These are phyloP conservation scores for Gadopsis bispinosus DNA, from an alignment of 2,797 vertebrate species.

Conservation along the genomic window DNA sequence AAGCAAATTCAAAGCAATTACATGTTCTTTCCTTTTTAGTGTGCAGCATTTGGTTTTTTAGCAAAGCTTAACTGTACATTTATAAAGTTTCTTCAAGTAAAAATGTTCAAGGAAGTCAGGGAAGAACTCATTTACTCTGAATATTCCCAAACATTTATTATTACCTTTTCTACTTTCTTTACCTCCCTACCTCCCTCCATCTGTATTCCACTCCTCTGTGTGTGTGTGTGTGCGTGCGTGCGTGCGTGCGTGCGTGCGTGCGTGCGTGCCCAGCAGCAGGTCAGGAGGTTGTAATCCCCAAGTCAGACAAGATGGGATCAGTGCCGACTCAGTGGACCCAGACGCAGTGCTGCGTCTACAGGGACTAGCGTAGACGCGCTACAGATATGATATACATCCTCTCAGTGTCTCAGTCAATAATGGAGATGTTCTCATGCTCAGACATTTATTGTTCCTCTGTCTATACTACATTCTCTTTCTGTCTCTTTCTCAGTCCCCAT, in stretches of 20 bases:
- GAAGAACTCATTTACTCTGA: background rate
- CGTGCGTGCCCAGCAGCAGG: slow-evolving; percentile 45
- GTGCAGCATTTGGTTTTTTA: background rate
- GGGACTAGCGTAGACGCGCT: slow-evolving; percentile 18
- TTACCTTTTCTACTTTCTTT: background rate
- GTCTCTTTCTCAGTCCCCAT: slow-evolving; percentile 43
- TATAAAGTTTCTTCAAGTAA: background rate
- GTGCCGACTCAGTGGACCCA: slow-evolving; percentile 62
- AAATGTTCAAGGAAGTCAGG: background rate
- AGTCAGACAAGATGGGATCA: slow-evolving; percentile 73
- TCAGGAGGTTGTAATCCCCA: slow-evolving; percentile 69
- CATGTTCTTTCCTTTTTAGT: slow-evolving; percentile 4
- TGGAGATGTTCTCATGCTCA: slow-evolving; percentile 43
- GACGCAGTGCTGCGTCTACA: slow-evolving; percentile 47
- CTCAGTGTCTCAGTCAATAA: slow-evolving; percentile 59
- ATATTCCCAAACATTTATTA: slow-evolving; percentile 1
- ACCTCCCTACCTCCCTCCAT: background rate
- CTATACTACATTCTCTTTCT: slow-evolving; percentile 36
- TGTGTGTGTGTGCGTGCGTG: slow-evolving; percentile 8
- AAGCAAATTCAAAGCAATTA: slow-evolving; percentile 1
- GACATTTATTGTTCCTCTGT: slow-evolving; percentile 62
- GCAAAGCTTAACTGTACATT: background rate
- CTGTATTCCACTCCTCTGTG: background rate
- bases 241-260: slow-evolving; percentile 10
- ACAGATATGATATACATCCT: slow-evolving; percentile 56